These are phyloP conservation scores for Staurois parvus DNA, from an alignment of 2,797 vertebrate species.

Conservation along the genomic window DNA sequence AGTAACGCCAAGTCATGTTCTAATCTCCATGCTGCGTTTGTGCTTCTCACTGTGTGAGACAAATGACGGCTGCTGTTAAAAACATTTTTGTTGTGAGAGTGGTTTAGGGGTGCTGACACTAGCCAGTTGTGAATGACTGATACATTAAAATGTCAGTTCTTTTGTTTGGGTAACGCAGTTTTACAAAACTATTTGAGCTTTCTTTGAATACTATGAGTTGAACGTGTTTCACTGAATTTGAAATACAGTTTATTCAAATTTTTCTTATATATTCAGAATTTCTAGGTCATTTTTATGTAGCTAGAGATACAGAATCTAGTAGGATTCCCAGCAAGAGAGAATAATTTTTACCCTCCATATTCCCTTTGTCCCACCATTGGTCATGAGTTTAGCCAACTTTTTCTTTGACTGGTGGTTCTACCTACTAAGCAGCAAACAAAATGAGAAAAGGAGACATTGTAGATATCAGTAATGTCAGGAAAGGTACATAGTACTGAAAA, in stretches of 20 bases:
- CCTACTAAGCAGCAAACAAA: too few relatives aligned
- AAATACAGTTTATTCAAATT: constrained; percentile 32
- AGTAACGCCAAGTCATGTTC: constrained; percentile 60
- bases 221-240: not conserved
- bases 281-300: not conserved
- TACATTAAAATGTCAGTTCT: constrained; percentile 5
- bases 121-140: constrained; percentile 53
- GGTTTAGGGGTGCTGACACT: constrained; percentile 59
- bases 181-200: constrained; percentile 28
- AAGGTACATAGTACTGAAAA: too few relatives aligned
- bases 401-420: too few relatives aligned
- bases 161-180: constrained; percentile 17
- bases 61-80: constrained; percentile 66
- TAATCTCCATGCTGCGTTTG: constrained; percentile 64
- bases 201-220: not conserved
- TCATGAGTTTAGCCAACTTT: too few relatives aligned
- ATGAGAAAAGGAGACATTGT: too few relatives aligned
- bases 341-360: too few relatives aligned
- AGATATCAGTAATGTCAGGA: too few relatives aligned
- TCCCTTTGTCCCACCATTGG: too few relatives aligned
- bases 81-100: constrained; percentile 45
- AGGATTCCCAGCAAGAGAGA: not conserved
- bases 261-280: not conserved
- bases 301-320: not conserved
- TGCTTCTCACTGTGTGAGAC: constrained; percentile 71